Percentiles rank a stretch among this genome's conserved stretches.
Conservation (phyloP, 2,888 invertebrate species). For the Apomyelois bistriatella region DNA sequence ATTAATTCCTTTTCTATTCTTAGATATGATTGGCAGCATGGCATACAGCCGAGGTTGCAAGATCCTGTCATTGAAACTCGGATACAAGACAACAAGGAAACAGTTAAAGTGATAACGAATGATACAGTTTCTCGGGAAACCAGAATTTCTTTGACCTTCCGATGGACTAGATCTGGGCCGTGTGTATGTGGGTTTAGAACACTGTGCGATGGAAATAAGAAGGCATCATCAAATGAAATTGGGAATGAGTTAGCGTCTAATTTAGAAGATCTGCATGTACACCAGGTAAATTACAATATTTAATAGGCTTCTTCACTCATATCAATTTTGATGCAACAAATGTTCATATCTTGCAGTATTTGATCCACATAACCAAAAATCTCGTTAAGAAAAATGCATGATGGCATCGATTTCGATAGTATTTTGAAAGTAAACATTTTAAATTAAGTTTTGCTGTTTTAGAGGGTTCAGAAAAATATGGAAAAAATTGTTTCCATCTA, state of each 20-base stretch:
- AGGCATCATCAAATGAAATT: slow-evolving; percentile 30
- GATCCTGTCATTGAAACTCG: slow-evolving; percentile 82
- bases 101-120: slow-evolving; percentile 43
- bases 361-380: too few species aligned
- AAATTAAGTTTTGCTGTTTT: too few species aligned
- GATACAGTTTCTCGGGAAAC: slow-evolving; percentile 42
- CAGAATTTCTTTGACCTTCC: slow-evolving; percentile 93
- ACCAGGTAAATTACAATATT: slow-evolving; percentile 69
- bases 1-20: slow-evolving; percentile 1
- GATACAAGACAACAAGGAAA: slow-evolving; percentile 25
- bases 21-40: slow-evolving; percentile 91
- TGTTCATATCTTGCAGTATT: too few species aligned
- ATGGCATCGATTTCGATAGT: too few species aligned
- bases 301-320: not conserved
- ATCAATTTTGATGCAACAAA: too few species aligned
- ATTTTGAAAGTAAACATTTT: too few species aligned
- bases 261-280: slow-evolving; percentile 88
- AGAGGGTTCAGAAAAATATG: too few species aligned
- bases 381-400: too few species aligned
- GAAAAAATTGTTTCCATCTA: too few species aligned
- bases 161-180: slow-evolving; percentile 76
- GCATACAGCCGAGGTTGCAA: slow-evolving; percentile 90
- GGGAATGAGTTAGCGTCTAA: slow-evolving; percentile 78
- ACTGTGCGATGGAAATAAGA: slow-evolving; percentile 82
- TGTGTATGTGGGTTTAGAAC: slow-evolving; percentile 83